These are phyloP conservation scores for Acanthococcus lagerstroemiae DNA, from an alignment of 2,888 invertebrate genomes.

Conservation along the genomic window DNA sequence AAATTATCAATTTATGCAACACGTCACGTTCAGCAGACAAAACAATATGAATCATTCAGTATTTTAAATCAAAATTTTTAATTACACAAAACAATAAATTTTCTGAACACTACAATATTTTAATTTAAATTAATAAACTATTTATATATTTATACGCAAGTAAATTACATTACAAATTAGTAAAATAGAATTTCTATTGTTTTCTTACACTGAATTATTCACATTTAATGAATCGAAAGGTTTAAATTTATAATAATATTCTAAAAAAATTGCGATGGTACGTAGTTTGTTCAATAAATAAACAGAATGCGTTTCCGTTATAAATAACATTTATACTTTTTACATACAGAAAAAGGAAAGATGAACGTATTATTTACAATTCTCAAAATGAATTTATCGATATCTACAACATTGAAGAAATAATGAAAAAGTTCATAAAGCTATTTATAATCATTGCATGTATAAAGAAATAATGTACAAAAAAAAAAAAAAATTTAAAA, in stretches of 20 bases:
- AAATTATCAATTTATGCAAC: too few species aligned
- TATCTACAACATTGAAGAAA: slow-evolving; percentile 12
- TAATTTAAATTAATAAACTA: slow-evolving; percentile 26
- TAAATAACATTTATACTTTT: slow-evolving; percentile 26
- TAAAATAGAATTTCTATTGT: slow-evolving; percentile 19
- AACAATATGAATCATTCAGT: too few species aligned
- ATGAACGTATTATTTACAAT: slow-evolving; percentile 19
- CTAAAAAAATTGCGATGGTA: slow-evolving; percentile 23
- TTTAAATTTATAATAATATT: not conserved
- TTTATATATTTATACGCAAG: slow-evolving; percentile 26
- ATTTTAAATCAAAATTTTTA: slow-evolving; percentile 26
- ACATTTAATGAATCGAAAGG: slow-evolving; percentile 18
- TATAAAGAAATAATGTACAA: slow-evolving; percentile 3
- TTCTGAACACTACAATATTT: slow-evolving; percentile 29
- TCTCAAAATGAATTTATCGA: slow-evolving; percentile 8
- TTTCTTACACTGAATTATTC: slow-evolving; percentile 23
- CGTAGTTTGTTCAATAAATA: slow-evolving; percentile 29
- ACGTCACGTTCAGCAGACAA: too few species aligned
- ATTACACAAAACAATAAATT: slow-evolving; percentile 30
- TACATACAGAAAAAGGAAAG: slow-evolving; percentile 10
- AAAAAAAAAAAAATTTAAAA: slow-evolving; percentile 10
- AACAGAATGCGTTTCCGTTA: slow-evolving; percentile 20
- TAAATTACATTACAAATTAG: slow-evolving; percentile 28
- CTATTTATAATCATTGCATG: not conserved
- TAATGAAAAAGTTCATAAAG: slow-evolving; percentile 4